phyloP scores from a whole-genome alignment of 2,888 invertebrate species.

The Parascotia fuliginaria region DNA sequence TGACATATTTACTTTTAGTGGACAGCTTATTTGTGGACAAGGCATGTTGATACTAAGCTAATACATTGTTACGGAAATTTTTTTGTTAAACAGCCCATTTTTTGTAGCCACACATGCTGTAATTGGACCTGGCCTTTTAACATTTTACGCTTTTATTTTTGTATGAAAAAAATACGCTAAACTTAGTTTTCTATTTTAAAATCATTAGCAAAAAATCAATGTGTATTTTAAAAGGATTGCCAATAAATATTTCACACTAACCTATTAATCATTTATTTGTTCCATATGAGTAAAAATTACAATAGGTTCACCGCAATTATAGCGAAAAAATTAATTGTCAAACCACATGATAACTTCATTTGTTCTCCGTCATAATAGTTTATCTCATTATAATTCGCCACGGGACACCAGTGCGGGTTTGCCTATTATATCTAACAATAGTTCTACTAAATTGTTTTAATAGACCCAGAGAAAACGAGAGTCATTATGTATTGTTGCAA shows the following conservation, averaged over 20 bases:
- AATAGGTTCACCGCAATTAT: constrained; percentile 43
- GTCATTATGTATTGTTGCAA: constrained; percentile 76
- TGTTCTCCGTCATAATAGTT: constrained; percentile 68
- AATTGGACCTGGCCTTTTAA: neutral
- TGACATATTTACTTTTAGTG: constrained; percentile 71
- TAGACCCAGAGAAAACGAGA: constrained; percentile 68
- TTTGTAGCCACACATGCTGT: constrained; percentile 1
- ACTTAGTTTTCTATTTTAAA: too few species aligned
- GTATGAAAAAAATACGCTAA: neutral
- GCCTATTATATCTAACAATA: constrained; percentile 75
- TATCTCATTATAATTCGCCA: constrained; percentile 79
- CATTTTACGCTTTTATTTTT: neutral
- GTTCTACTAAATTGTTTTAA: constrained; percentile 82
- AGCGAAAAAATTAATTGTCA: constrained; percentile 53
- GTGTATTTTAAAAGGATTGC: constrained; percentile 6
- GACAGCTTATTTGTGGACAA: constrained; percentile 52
- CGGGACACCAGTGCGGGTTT: constrained; percentile 71
- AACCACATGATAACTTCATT: constrained; percentile 81
- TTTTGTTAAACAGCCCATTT: constrained; percentile 31
- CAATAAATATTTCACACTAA: constrained; percentile 6
- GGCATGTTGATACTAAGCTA: constrained; percentile 46
- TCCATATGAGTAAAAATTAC: constrained; percentile 43
- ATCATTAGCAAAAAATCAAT: neutral
- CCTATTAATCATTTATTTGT: constrained; percentile 33
- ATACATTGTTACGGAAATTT: constrained; percentile 32